Conservation (phyloP, 1,140 invertebrate genomes). For the Eupristina koningsbergeri region DNA sequence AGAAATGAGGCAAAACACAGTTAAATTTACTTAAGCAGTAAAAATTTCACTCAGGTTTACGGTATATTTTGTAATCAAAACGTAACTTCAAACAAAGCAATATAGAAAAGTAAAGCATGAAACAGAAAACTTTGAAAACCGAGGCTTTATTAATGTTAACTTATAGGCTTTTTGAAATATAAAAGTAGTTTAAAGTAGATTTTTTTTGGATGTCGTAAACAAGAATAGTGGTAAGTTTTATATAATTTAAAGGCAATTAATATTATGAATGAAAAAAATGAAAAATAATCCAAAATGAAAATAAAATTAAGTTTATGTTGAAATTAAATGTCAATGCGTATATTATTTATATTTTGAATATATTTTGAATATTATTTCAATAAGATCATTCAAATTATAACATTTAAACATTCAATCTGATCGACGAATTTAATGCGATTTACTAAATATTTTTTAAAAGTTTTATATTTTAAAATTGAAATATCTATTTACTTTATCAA, state of each 20-base stretch:
- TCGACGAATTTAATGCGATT: background rate
- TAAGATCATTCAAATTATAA: no score
- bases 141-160: background rate
- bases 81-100: background rate
- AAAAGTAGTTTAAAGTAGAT: background rate
- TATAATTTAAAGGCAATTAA: no score
- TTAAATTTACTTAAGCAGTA: slow-evolving; percentile 45
- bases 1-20: background rate
- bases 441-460: background rate
- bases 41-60: background rate
- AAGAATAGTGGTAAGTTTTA: no score
- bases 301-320: no score
- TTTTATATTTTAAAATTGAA: background rate
- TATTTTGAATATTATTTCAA: no score
- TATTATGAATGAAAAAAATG: no score
- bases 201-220: no score
- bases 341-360: no score
- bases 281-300: no score
- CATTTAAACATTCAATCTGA: no score
- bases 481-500: background rate
- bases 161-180: background rate
- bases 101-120: background rate
- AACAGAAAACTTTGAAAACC: background rate
- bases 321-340: no score
- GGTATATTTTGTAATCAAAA: background rate